Conservation (phyloP, 2,797 vertebrate genomes). For the Onychomys torridus region DNA sequence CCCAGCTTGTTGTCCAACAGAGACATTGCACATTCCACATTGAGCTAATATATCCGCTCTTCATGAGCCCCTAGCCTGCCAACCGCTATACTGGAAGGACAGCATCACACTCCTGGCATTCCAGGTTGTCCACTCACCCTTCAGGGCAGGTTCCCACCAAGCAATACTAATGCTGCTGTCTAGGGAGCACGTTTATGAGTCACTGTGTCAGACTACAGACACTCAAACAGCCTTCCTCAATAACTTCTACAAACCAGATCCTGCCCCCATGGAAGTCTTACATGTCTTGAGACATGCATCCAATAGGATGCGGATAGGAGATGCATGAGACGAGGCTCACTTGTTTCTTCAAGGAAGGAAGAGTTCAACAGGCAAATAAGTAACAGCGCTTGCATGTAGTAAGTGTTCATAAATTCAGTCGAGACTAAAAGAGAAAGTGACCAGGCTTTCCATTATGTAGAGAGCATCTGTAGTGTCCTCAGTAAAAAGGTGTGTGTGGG, state of each 20-base stretch:
- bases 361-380: background rate
- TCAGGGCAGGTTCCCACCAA: background rate
- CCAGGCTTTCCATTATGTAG: background rate
- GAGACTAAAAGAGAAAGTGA: background rate
- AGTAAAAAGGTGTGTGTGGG: background rate
- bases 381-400: background rate
- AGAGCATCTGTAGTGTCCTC: background rate
- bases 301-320: background rate
- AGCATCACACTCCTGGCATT: background rate
- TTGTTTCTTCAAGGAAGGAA: background rate
- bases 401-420: background rate
- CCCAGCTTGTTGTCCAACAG: background rate
- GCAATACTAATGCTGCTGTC: background rate
- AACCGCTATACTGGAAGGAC: background rate
- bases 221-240: background rate
- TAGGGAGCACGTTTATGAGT: background rate
- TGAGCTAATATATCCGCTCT: background rate
- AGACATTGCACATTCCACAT: background rate
- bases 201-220: background rate
- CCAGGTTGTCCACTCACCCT: background rate
- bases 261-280: background rate
- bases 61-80: background rate
- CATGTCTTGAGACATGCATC: conserved; percentile 5
- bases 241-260: background rate
- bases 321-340: background rate